phyloP scores from a whole-genome alignment of 2,888 invertebrate species.

The Netelia melanura region DNA sequence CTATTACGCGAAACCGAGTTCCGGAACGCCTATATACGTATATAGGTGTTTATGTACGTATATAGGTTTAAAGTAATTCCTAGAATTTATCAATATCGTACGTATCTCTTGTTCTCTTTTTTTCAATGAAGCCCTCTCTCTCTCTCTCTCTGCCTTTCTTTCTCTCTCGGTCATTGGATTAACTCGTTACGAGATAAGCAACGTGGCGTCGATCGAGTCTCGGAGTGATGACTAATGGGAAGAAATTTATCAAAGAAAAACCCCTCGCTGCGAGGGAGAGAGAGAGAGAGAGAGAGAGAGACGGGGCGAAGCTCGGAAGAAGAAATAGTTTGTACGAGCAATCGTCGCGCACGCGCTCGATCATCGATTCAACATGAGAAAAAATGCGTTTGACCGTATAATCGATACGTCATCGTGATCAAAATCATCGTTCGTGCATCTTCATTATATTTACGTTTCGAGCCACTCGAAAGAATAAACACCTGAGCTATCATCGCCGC shows the following conservation, averaged over 20 bases:
- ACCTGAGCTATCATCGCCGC: no score
- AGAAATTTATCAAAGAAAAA: slow-evolving; percentile 47
- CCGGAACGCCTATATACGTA: not conserved
- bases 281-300: not conserved
- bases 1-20: no score
- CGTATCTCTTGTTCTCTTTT: not conserved
- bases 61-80: not conserved
- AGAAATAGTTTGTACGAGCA: no score
- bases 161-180: not conserved
- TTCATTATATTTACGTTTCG: no score
- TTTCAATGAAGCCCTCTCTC: slow-evolving; percentile 10
- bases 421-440: no score
- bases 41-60: not conserved
- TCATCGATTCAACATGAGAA: no score
- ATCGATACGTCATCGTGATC: no score
- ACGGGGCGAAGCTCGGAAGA: not conserved
- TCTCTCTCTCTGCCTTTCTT: no score
- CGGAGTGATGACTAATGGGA: slow-evolving; percentile 50
- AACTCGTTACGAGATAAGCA: slow-evolving; percentile 7
- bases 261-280: not conserved
- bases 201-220: slow-evolving; percentile 33
- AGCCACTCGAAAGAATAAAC: no score
- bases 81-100: slow-evolving; percentile 25
- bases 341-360: not conserved
- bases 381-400: no score